These are phyloP conservation scores for Chrysodeixis includens DNA, from an alignment of 2,888 invertebrate genomes.

Conservation along the genomic window DNA sequence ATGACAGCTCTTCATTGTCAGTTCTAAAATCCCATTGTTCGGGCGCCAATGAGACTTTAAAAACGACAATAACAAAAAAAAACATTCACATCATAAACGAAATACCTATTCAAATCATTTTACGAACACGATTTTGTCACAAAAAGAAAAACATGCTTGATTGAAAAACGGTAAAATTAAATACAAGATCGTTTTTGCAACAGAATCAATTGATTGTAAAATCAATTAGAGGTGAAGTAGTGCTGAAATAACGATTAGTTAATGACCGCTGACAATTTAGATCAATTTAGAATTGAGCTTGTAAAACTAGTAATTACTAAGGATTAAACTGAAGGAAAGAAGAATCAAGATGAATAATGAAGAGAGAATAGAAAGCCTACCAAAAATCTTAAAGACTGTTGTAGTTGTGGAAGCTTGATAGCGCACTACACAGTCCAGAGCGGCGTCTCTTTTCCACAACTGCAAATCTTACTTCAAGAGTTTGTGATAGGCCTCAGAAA, in stretches of 20 bases:
- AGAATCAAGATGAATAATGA: conserved; percentile 30
- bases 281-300: conserved; percentile 38
- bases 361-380: conserved; percentile 15
- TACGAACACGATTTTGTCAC: conserved; percentile 70
- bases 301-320: conserved; percentile 13
- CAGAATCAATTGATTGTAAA: conserved; percentile 72
- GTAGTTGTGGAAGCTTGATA: too few species aligned
- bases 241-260: conserved; percentile 36
- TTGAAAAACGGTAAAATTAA: conserved; percentile 19
- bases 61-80: conserved; percentile 26
- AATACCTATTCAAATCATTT: conserved; percentile 58
- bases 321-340: conserved; percentile 26
- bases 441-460: too few species aligned
- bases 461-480: too few species aligned
- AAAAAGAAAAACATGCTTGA: conserved; percentile 73
- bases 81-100: conserved; percentile 53
- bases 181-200: conserved; percentile 69
- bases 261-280: conserved; percentile 38
- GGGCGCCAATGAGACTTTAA: conserved; percentile 72
- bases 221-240: conserved; percentile 24
- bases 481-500: not conserved
- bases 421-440: too few species aligned
- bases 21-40: conserved; percentile 70
- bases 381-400: too few species aligned
- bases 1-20: too few species aligned